A percentile compares a stretch with the other conserved stretches of the same genome.
These are phyloP conservation scores for Stegana nigrithorax DNA, from an alignment of 2,888 invertebrate genomes.

Conservation along the genomic window DNA sequence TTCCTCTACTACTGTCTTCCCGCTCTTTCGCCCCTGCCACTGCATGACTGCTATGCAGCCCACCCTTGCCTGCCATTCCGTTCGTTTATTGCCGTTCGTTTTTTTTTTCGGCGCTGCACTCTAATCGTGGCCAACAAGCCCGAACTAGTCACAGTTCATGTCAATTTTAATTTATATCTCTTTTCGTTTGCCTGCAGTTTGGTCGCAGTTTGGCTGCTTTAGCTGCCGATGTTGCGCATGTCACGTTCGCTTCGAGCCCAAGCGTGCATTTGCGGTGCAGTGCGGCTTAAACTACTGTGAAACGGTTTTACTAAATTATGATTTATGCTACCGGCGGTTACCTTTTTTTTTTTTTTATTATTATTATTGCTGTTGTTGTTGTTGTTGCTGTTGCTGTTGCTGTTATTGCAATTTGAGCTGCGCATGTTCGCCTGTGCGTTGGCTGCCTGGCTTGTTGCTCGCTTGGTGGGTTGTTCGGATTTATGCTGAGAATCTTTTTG, in stretches of 20 bases:
- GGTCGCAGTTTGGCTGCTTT: slow-evolving; percentile 26
- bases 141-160: slow-evolving; percentile 42
- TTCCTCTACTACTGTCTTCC: no score
- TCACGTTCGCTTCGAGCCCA: slow-evolving; percentile 4
- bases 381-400: no score
- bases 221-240: slow-evolving; percentile 12
- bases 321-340: slow-evolving; percentile 12
- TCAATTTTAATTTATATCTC: slow-evolving; percentile 39
- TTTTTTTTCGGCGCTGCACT: slow-evolving; percentile 22
- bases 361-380: no score
- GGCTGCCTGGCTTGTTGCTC: no score
- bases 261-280: background rate
- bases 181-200: background rate
- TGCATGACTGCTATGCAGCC: slow-evolving; percentile 29
- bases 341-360: slow-evolving; percentile 23
- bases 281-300: no score
- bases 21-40: no score
- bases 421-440: no score
- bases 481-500: no score
- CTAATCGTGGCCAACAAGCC: slow-evolving; percentile 49
- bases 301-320: slow-evolving; percentile 11
- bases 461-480: no score
- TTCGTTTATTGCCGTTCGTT: background rate
- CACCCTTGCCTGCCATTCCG: background rate
- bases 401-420: no score